A percentile compares a stretch with the other conserved stretches of the same genome.
phyloP scores from a whole-genome alignment of 2,797 vertebrate species.

The Muraenolepis orangiensis region DNA sequence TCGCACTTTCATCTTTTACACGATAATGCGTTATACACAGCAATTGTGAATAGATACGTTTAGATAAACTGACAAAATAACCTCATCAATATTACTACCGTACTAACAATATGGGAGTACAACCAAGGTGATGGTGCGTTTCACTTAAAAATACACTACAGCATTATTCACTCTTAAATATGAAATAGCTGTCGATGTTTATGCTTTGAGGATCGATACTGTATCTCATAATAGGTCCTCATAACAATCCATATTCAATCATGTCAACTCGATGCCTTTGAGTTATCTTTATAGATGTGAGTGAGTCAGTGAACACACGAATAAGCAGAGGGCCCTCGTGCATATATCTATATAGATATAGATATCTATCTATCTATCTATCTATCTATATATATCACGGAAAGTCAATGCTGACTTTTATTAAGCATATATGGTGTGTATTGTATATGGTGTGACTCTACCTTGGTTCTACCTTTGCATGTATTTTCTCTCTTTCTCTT shows the following conservation, averaged over 20 bases:
- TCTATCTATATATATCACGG: neutral
- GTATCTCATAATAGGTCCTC: neutral
- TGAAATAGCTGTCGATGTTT: neutral
- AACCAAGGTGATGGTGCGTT: neutral
- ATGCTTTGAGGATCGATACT: neutral
- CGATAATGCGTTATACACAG: neutral
- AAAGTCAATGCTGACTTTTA: neutral
- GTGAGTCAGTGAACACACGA: too few relatives aligned
- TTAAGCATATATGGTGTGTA: neutral
- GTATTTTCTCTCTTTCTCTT: too few relatives aligned
- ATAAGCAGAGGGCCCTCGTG: too few relatives aligned
- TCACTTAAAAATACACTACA: neutral
- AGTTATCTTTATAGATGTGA: neutral
- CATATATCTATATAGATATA: too few relatives aligned
- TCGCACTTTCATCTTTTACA: too few relatives aligned
- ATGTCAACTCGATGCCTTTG: neutral
- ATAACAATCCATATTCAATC: neutral
- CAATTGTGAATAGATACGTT: neutral
- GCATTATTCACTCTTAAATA: neutral
- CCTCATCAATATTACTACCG: neutral
- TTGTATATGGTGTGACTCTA: too few relatives aligned
- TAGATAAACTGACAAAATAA: neutral
- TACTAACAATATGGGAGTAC: neutral
- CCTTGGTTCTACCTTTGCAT: neutral
- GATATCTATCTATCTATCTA: neutral